Evolutionary conservation across 2,888 invertebrate genomes (phyloP).

Genomic region (Eilema depressum): DNA sequence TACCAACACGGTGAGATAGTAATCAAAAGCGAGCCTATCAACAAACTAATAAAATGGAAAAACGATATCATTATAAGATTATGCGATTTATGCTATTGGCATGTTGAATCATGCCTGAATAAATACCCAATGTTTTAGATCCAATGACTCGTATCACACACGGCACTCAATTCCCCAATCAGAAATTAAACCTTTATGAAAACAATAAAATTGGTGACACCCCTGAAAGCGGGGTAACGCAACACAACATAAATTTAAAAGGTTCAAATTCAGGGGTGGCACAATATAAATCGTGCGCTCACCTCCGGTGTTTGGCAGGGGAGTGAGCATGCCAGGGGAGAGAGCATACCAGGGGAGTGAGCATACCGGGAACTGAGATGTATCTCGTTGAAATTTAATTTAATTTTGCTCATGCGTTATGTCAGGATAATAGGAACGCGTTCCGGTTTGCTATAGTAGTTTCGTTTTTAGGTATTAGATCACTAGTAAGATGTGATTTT

Average conservation of each 20-base stretch:
- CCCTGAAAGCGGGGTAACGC: slow-evolving; percentile 29
- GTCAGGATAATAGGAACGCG: slow-evolving; percentile 26
- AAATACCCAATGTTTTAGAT: slow-evolving; percentile 15
- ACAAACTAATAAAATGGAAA: too few species aligned
- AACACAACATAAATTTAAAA: slow-evolving; percentile 58
- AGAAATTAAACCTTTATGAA: slow-evolving; percentile 53
- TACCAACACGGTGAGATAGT: too few species aligned
- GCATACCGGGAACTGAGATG: slow-evolving; percentile 28
- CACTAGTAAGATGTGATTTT: not conserved
- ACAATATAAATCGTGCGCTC: slow-evolving; percentile 51
- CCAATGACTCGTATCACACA: slow-evolving; percentile 20
- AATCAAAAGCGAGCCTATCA: too few species aligned
- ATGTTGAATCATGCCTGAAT: slow-evolving; percentile 5
- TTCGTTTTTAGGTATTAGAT: slow-evolving; percentile 27
- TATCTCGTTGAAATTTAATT: slow-evolving; percentile 62
- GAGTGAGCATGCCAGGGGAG: slow-evolving; percentile 24
- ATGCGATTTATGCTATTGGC: not conserved
- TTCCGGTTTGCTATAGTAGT: slow-evolving; percentile 40
- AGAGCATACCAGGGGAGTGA: slow-evolving; percentile 25
- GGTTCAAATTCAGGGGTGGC: slow-evolving; percentile 46
- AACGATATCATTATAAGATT: not conserved
- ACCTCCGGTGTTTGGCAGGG: slow-evolving; percentile 49
- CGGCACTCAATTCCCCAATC: slow-evolving; percentile 39
- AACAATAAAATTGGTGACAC: slow-evolving; percentile 50
- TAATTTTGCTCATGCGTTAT: slow-evolving; percentile 56